phyloP scores from a whole-genome alignment of 2,888 invertebrate genomes.

The Drosophila nr. medialis region DNA sequence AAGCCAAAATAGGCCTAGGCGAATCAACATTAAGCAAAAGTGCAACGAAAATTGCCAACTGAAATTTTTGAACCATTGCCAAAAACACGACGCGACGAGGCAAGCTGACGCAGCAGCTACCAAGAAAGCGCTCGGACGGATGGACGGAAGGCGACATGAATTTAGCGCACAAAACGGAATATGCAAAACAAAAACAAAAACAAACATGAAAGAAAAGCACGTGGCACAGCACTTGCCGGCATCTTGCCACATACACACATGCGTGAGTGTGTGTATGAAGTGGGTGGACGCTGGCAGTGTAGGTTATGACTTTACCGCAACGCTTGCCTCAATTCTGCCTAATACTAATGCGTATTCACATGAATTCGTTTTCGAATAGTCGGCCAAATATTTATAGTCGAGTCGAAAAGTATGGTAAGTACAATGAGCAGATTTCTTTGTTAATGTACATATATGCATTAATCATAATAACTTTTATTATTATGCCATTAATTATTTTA shows the following conservation, averaged over 20 bases:
- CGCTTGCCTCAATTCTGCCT: conserved; percentile 7
- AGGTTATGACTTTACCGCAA: conserved; percentile 16
- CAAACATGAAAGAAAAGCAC: conserved; percentile 55
- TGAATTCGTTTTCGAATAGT: not conserved
- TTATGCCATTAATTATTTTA: too few relatives aligned
- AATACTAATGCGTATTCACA: not conserved
- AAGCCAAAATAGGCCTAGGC: conserved; percentile 71
- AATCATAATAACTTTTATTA: not conserved
- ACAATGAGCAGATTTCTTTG: not conserved
- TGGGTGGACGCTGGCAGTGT: not conserved
- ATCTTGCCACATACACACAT: conserved; percentile 14
- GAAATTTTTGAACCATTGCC: conserved; percentile 62
- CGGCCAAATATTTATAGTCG: not conserved
- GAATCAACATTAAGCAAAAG: conserved; percentile 74
- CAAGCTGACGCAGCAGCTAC: conserved; percentile 35
- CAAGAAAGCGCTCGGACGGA: conserved; percentile 1
- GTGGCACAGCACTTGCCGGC: conserved; percentile 56
- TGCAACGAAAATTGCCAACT: conserved; percentile 63
- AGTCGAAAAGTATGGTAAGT: not conserved
- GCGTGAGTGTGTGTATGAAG: not conserved
- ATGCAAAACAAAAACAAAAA: conserved; percentile 62
- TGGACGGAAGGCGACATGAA: conserved; percentile 30
- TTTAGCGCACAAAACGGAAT: conserved; percentile 49
- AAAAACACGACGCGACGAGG: conserved; percentile 58
- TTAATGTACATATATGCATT: not conserved